A percentile compares a stretch with the other conserved stretches of the same genome.
Evolutionary conservation across 2,888 invertebrate genomes (phyloP).

Genomic region (Dynastes grantii): DNA sequence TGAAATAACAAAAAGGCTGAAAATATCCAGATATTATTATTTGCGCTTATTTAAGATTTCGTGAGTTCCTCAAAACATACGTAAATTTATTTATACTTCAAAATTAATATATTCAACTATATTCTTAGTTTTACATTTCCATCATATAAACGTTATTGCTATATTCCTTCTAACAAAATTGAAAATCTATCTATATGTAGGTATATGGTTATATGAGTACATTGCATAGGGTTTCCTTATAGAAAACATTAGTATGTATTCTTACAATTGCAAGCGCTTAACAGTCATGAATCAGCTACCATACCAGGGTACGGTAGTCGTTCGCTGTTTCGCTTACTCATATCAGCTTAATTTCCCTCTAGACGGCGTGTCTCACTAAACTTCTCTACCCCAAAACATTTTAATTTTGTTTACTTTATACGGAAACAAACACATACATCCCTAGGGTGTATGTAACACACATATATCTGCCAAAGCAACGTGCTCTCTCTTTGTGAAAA

Average conservation of each 20-base stretch:
- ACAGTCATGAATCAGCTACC: slow-evolving; percentile 19
- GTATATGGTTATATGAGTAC: no score
- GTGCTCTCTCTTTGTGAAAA: neutral
- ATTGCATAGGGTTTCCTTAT: slow-evolving; percentile 22
- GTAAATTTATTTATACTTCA: no score
- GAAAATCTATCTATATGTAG: no score
- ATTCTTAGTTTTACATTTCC: no score
- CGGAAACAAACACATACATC: slow-evolving; percentile 26
- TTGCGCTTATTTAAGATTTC: no score
- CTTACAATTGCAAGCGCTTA: slow-evolving; percentile 21
- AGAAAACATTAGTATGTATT: slow-evolving; percentile 31
- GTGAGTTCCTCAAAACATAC: no score
- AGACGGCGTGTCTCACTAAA: slow-evolving; percentile 54
- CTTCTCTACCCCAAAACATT: slow-evolving; percentile 33
- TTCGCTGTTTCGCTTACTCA: slow-evolving; percentile 63
- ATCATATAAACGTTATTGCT: no score
- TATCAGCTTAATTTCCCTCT: slow-evolving; percentile 64
- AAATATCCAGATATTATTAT: no score
- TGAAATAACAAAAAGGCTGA: no score
- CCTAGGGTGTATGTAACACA: neutral
- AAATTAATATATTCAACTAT: no score
- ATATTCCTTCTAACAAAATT: no score
- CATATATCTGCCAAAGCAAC: neutral
- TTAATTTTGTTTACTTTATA: slow-evolving; percentile 41
- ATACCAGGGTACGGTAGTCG: slow-evolving; percentile 31